Evolutionary conservation across 2,888 invertebrate species (phyloP).

Genomic region (Tenthredo notha): DNA sequence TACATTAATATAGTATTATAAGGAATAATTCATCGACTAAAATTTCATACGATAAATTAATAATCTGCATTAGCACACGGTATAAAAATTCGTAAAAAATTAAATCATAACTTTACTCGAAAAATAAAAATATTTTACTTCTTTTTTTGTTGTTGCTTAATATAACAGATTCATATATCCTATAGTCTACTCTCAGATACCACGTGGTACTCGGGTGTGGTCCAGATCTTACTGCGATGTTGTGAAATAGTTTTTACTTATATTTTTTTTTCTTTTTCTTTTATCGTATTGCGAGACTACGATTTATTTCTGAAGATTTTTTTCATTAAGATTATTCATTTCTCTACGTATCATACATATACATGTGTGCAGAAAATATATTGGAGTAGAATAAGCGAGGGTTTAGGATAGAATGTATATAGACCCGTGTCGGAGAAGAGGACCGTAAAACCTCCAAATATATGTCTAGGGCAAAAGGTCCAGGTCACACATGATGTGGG

Average conservation of each 20-base stretch:
- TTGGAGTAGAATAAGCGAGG: neutral
- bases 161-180: neutral
- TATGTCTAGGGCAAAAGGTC: neutral
- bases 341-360: neutral
- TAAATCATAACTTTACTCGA: neutral
- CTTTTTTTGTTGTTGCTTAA: too few species aligned
- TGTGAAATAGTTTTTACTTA: neutral
- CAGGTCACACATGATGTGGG: neutral
- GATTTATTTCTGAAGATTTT: neutral
- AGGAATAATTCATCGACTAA: neutral
- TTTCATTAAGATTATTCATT: neutral
- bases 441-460: neutral
- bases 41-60: neutral
- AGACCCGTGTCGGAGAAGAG: neutral
- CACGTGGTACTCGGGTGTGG: conserved; percentile 45
- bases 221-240: conserved; percentile 13
- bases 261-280: neutral
- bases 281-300: neutral
- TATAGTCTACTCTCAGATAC: neutral
- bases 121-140: neutral
- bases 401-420: neutral
- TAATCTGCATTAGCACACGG: neutral
- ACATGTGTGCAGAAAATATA: neutral
- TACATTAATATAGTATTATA: neutral
- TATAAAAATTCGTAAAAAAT: neutral